phyloP scores from a whole-genome alignment of 2,797 vertebrate genomes.

The Sphenopsis melanotis region DNA sequence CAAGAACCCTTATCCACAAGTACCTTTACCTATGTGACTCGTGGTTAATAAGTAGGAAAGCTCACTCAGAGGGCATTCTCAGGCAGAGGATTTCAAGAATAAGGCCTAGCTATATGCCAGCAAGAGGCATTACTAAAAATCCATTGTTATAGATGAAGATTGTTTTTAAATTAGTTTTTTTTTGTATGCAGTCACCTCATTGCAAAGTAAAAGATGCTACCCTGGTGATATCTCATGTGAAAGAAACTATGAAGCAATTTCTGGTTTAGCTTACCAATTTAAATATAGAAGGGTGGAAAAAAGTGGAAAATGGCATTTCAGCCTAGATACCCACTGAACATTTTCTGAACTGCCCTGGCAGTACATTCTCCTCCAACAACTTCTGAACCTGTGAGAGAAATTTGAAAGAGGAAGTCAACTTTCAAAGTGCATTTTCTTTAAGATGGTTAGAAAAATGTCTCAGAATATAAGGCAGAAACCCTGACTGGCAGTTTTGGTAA shows the following conservation, averaged over 20 bases:
- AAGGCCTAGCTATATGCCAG: not conserved
- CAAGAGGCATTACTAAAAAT: not conserved
- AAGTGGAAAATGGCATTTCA: not conserved
- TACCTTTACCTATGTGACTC: constrained; percentile 29
- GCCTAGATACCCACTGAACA: not conserved
- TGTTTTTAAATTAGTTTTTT: not conserved
- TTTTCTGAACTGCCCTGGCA: not conserved
- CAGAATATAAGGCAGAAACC: not conserved
- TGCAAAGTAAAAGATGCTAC: not conserved
- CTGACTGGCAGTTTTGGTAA: not conserved
- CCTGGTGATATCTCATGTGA: not conserved
- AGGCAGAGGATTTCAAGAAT: not conserved
- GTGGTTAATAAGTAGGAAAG: not conserved
- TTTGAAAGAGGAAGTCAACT: not conserved
- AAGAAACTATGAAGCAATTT: not conserved
- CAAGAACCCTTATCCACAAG: constrained; percentile 36
- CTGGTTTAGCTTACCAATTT: not conserved
- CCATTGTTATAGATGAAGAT: not conserved
- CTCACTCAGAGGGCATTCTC: not conserved
- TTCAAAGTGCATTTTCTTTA: not conserved
- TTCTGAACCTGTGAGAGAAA: not conserved
- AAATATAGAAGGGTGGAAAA: fast-evolving
- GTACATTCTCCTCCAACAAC: not conserved
- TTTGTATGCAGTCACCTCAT: not conserved
- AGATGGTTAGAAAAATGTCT: not conserved